Evolutionary conservation across 2,888 invertebrate genomes (phyloP).

Genomic region (Capitulum mitella): DNA sequence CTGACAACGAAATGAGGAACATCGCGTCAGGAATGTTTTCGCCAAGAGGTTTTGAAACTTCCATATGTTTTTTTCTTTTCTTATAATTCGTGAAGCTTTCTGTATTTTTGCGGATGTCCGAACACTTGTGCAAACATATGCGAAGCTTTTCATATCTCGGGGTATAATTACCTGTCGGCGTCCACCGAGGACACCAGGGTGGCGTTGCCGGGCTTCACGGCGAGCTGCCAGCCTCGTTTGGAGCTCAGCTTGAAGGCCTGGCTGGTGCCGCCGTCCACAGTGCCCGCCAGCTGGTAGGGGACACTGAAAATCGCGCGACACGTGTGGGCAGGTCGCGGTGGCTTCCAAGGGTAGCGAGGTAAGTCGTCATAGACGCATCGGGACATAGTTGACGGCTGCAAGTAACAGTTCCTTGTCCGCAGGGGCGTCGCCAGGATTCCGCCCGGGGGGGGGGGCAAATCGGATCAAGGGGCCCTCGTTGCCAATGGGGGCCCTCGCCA

Average conservation of each 20-base stretch:
- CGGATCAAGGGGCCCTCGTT: too few species aligned
- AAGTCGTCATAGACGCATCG: not conserved
- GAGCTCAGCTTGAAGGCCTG: constrained; percentile 28
- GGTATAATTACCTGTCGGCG: constrained; percentile 29
- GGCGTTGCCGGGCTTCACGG: constrained; percentile 10
- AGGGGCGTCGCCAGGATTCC: too few species aligned
- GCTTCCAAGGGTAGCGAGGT: too few species aligned
- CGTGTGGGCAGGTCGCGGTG: not conserved
- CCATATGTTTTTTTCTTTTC: too few species aligned
- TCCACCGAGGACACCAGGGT: constrained; percentile 32
- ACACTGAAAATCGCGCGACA: constrained; percentile 25
- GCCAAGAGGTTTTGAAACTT: not conserved
- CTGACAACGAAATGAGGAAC: too few species aligned
- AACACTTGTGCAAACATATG: not conserved
- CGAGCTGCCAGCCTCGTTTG: constrained; percentile 29
- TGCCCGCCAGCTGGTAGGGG: constrained; percentile 20
- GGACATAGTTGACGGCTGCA: not conserved
- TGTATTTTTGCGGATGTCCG: not conserved
- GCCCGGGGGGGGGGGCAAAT: too few species aligned
- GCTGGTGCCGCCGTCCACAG: not conserved
- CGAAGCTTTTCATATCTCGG: constrained; percentile 31
- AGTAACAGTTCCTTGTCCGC: not conserved
- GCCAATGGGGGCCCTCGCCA: too few species aligned
- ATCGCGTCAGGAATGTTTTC: too few species aligned
- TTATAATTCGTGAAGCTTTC: not conserved